Conservation (phyloP, 1,140 invertebrate species). For the Neotoxoptera formosana region DNA sequence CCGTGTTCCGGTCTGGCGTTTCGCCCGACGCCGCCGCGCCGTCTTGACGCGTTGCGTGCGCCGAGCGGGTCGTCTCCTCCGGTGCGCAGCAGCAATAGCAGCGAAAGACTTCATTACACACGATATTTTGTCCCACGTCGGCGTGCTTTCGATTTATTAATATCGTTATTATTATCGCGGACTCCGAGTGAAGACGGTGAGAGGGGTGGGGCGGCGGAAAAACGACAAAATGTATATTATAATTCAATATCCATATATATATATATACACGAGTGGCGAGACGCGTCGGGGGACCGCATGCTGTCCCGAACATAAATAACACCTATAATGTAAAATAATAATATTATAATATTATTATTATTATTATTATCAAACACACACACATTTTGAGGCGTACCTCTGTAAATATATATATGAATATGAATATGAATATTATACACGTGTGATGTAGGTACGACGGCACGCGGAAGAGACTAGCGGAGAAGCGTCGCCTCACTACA, state of each 20-base stretch:
- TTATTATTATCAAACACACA: not conserved
- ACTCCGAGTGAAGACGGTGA: not conserved
- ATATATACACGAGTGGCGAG: not conserved
- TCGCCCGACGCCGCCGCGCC: not conserved
- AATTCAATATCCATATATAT: not conserved
- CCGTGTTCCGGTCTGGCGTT: not conserved
- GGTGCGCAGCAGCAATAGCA: not conserved
- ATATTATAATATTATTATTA: not conserved
- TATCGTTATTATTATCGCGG: not conserved
- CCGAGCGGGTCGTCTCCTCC: not conserved
- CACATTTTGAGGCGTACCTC: not conserved
- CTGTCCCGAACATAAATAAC: slow-evolving; percentile 37
- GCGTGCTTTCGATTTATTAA: not conserved
- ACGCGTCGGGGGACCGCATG: slow-evolving; percentile 16
- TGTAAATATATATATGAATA: not conserved
- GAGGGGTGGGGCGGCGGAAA: not conserved
- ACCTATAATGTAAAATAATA: slow-evolving; percentile 27
- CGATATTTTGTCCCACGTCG: not conserved
- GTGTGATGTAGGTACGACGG: not conserved
- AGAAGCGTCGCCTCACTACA: not conserved
- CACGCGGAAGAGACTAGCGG: not conserved
- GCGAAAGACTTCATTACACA: slow-evolving; percentile 4
- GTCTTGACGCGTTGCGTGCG: slow-evolving; percentile 10
- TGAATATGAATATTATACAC: not conserved
- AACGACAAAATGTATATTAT: not conserved